These are phyloP conservation scores for Melanotaenia trifasciata DNA, from an alignment of 2,797 vertebrate species.

Conservation along the genomic window DNA sequence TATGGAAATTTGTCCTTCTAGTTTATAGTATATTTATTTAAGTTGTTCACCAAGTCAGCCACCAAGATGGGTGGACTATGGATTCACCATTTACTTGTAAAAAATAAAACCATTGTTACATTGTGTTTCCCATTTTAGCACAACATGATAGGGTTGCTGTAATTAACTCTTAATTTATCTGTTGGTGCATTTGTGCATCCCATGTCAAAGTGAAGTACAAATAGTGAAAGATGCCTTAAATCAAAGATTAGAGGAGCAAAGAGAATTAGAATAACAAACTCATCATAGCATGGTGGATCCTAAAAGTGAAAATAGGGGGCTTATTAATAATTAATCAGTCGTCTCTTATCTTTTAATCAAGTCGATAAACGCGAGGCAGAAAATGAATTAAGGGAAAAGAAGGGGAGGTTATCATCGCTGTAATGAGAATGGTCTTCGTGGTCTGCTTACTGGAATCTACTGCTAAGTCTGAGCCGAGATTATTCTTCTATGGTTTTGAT, in stretches of 20 bases:
- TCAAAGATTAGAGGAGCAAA: slow-evolving; percentile 44
- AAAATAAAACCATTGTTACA: background rate
- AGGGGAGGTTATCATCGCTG: slow-evolving; percentile 21
- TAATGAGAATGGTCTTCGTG: slow-evolving; percentile 65
- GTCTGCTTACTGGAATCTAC: slow-evolving; percentile 43
- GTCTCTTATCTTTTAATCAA: slow-evolving; percentile 80
- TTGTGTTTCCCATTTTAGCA: slow-evolving; percentile 23
- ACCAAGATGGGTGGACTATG: slow-evolving; percentile 24
- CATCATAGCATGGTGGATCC: slow-evolving; percentile 35
- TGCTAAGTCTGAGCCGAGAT: slow-evolving; percentile 37
- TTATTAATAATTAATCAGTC: slow-evolving; percentile 75
- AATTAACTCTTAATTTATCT: slow-evolving; percentile 68
- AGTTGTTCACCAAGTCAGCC: background rate
- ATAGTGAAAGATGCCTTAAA: slow-evolving; percentile 36
- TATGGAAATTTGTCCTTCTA: slow-evolving; percentile 13
- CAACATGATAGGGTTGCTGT: slow-evolving; percentile 49
- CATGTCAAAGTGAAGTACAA: slow-evolving; percentile 28
- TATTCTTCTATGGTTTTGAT: slow-evolving; percentile 43
- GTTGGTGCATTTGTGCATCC: slow-evolving; percentile 29
- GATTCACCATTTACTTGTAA: background rate
- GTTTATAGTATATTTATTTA: background rate
- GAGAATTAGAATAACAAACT: slow-evolving; percentile 39
- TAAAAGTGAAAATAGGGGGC: slow-evolving; percentile 56
- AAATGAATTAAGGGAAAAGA: slow-evolving; percentile 61
- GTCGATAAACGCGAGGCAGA: slow-evolving; percentile 63